Base-by-base conservation (phyloP, 2,888 invertebrate genomes). In the Acanthococcus lagerstroemiae region DNA sequence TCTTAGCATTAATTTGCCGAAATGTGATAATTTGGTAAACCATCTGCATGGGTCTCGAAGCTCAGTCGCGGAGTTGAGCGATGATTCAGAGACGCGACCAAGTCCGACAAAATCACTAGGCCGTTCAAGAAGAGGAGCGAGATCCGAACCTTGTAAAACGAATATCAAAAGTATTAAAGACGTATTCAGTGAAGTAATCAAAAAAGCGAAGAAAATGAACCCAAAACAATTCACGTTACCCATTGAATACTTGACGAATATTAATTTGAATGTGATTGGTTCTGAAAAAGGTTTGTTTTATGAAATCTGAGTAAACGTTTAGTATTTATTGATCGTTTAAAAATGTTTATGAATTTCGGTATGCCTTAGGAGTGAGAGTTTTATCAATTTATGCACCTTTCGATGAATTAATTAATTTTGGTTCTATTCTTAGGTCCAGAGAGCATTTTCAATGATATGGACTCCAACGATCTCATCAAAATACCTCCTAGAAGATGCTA, bases 241-340 rank as follows among this genome's bases (percentile, higher is more conserved):
- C 5, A 21, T 17, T 12, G 63, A 63, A n/a, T 63, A 63, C 22
- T 4, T 63, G 6, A 17, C 54, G 1, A 37, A 44, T 22, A 54
- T 52, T 1, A 17, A 63, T 37, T 7, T 37, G 37, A 37, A 63
- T 54, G 15, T 63, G 9, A 30, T 54, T 1, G 17, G 30, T 1
- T 27, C 37, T 5, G 63, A 63, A 25, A 63, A 52, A 63, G 63
- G 63, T 63, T n/a, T n/a, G n/a, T n/a, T n/a, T n/a, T n/a, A n/a
- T n/a, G n/a, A n/a, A n/a, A n/a, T n/a, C n/a, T n/a, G n/a, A n/a
- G n/a, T n/a, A n/a, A n/a, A n/a, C n/a, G n/a, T n/a, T n/a, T n/a
- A n/a, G n/a, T n/a, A n/a, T n/a, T n/a, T n/a, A n/a, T n/a, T n/a
- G n/a, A n/a, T n/a, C n/a, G n/a, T n/a, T n/a, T n/a, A n/a, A n/a